Base-by-base conservation (phyloP, 2,113 vertebrate species). In the Lethenteron reissneri region DNA sequence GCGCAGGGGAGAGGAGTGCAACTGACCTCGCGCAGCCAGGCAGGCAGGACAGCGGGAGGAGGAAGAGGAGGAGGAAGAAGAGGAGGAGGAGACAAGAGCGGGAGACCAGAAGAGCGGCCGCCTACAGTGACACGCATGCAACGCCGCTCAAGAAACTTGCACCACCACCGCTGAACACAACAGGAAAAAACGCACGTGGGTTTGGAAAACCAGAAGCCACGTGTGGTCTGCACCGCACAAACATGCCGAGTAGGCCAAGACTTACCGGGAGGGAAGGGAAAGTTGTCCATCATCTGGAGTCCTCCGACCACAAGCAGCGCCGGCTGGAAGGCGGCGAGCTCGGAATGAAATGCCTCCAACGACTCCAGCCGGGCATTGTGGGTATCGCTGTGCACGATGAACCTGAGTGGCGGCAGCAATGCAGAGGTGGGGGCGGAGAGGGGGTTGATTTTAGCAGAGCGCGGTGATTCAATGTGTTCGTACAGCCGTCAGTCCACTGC, bases 261-360 rank as follows among this genome's bases (percentile, higher is more conserved):
- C 73, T 75, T 71, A 85, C 85, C 84, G 72, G 75, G 69, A 57
- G 77, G 78, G 71, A 86, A 87, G 11, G 85, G 85, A 76, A 85
- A 87, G 77, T 79, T 86, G 74, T 87, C 85, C 85, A 86, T 86
- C 85, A 86, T 87, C 72, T 87, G 85, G 58, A 86, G 79, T 3
- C 85, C 85, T 11, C 85, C 84, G 64, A 87, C 81, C 69, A 87
- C 82, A 64, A 87, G 72, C 62, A 87, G 77, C 71, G 84, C 83
- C 69, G 85, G 83, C 1, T 77, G 64, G 71, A 84, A 87, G 25
- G 72, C 70, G 74, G 73, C 10, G 1, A 87, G 78, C 76, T 84
- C 81, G 73, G 76, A 62, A 58, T 81, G 78, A 80, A 87, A 87
- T 17, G 82, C 81, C 56, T 81, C 82, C 77, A 87, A 79, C 12